A percentile compares a stretch with the other conserved stretches of the same genome.
Conservation (phyloP, 2,888 invertebrate genomes). For the Trissolcus brochymenae region DNA sequence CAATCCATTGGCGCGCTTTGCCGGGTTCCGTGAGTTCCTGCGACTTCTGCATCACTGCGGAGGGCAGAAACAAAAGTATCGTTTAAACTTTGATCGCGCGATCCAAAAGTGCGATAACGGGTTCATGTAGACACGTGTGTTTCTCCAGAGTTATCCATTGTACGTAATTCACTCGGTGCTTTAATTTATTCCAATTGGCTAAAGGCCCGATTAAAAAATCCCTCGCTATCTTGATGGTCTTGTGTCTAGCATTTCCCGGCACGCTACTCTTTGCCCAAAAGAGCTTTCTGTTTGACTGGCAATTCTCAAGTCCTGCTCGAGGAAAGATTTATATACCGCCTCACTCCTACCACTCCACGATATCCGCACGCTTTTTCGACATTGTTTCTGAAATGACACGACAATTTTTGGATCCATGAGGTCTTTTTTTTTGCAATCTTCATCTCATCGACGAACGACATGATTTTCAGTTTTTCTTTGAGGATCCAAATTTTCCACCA, state of each 20-base stretch:
- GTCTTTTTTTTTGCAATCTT: no score
- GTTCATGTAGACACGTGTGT: constrained; percentile 33
- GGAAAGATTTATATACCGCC: constrained; percentile 11
- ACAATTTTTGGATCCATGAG: not conserved
- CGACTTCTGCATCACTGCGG: constrained; percentile 34
- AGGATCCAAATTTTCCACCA: no score
- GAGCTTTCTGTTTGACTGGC: constrained; percentile 21
- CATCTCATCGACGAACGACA: no score
- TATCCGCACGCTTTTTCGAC: constrained; percentile 5
- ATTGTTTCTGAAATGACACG: constrained; percentile 14
- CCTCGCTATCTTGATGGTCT: constrained; percentile 39
- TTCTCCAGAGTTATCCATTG: constrained; percentile 43
- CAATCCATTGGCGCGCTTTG: constrained; percentile 47
- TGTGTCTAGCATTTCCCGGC: constrained; percentile 23
- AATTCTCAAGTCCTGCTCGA: constrained; percentile 2
- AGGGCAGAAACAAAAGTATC: not conserved
- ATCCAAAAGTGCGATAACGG: not conserved
- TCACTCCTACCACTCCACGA: not conserved
- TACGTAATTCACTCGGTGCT: constrained; percentile 45
- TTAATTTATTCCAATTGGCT: constrained; percentile 54
- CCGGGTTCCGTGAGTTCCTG: constrained; percentile 36
- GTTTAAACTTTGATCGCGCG: not conserved
- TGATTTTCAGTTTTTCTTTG: no score
- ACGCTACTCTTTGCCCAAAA: constrained; percentile 8
- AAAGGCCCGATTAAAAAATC: constrained; percentile 42